Percentiles rank a stretch among this genome's conserved stretches.
Conservation (phyloP, 2,888 invertebrate species). For the Minunthozetes semirufus region DNA sequence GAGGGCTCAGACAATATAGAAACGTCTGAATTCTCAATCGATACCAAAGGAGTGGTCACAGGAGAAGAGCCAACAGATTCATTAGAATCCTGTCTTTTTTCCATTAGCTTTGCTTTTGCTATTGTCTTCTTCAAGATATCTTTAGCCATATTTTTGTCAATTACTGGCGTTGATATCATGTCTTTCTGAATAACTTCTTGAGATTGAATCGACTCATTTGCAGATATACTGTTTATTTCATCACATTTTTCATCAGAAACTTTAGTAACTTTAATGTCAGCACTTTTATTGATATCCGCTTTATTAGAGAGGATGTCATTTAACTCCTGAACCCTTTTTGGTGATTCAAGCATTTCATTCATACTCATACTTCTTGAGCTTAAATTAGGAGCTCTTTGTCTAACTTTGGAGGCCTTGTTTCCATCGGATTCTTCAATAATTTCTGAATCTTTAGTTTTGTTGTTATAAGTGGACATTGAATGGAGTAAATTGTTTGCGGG, state of each 20-base stretch:
- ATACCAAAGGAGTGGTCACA: constrained; percentile 32
- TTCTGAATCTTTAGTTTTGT: constrained; percentile 25
- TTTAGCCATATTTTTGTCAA: constrained; percentile 36
- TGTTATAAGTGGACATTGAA: neutral
- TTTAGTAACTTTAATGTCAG: neutral
- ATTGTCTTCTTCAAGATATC: constrained; percentile 36
- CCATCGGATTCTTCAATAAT: constrained; percentile 1
- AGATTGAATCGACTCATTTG: constrained; percentile 8
- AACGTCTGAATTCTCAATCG: constrained; percentile 34
- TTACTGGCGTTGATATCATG: neutral
- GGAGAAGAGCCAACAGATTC: neutral
- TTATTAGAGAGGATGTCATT: neutral
- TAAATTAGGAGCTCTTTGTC: constrained; percentile 1
- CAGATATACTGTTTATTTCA: neutral
- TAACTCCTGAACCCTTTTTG: neutral
- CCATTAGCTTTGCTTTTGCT: constrained; percentile 35
- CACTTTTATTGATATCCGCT: neutral
- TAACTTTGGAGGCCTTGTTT: neutral
- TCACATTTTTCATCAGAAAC: neutral
- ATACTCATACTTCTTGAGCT: constrained; percentile 1
- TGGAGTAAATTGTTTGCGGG: constrained; percentile 28
- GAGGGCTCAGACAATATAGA: constrained; percentile 20
- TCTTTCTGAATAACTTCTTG: constrained; percentile 27
- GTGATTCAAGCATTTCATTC: constrained; percentile 21
- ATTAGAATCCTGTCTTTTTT: constrained; percentile 33